Evolutionary conservation across 2,888 invertebrate genomes (phyloP).

Genomic region (Cataglyphis cursor): DNA sequence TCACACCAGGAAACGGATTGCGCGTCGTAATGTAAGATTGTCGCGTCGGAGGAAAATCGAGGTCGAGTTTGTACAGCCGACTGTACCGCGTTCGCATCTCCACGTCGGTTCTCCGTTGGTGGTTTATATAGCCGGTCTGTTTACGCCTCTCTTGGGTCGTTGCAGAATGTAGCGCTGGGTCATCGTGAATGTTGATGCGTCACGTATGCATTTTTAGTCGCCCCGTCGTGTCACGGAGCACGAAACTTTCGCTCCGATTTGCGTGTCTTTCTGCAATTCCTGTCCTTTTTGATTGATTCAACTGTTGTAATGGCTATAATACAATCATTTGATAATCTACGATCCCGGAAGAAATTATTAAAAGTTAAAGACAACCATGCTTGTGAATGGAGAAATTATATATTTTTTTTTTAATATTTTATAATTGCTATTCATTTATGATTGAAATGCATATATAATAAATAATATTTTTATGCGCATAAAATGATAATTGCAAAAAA

Average conservation of each 20-base stretch:
- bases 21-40: slow-evolving; percentile 62
- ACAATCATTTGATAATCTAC: background rate
- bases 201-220: slow-evolving; percentile 61
- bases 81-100: slow-evolving; percentile 69
- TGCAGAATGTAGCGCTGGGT: slow-evolving; percentile 72
- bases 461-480: background rate
- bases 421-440: background rate
- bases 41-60: slow-evolving; percentile 70
- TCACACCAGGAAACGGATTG: slow-evolving; percentile 60
- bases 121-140: slow-evolving; percentile 74
- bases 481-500: background rate
- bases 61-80: slow-evolving; percentile 69
- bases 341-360: background rate
- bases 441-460: background rate
- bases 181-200: slow-evolving; percentile 68
- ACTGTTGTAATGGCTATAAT: background rate
- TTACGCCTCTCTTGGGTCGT: slow-evolving; percentile 77
- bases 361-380: background rate
- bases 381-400: background rate
- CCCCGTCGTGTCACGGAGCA: slow-evolving; percentile 45
- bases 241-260: slow-evolving; percentile 56
- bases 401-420: background rate
- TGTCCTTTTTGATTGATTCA: background rate
- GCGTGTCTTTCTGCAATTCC: background rate
- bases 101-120: slow-evolving; percentile 71